Base-by-base conservation (phyloP, 2,888 invertebrate species). In the Boloria euphrosyne region DNA sequence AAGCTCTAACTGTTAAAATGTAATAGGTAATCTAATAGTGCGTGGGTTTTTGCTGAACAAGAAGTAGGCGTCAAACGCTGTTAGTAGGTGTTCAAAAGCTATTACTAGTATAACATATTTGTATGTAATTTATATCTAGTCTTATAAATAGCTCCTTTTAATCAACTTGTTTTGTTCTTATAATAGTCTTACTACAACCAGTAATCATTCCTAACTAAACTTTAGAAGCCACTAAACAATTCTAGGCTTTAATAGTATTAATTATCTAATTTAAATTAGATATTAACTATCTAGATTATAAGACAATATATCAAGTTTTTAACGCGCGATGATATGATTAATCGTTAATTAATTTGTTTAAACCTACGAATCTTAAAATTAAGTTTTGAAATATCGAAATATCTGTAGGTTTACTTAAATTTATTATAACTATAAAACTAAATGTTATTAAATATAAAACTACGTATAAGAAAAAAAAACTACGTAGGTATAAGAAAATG, bases 31-130 rank as follows among this genome's bases (percentile, higher is more conserved):
- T n/a, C 50, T 62, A 50, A 64, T 53, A 62, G 46, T 53, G 67
- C 69, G 69, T 69, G 67, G 69, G 69, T 55, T 67, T 69, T 49
- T 47, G 47, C 27, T 50, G 52, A 17, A 49, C 43, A 16, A 3
- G 63, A 57, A 57, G 53, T 66, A 61, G 64, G 62, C 62, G 65
- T 46, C 59, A 14, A 59, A n/a, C n/a, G n/a, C n/a, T n/a, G n/a
- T n/a, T n/a, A n/a, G n/a, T n/a, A n/a, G n/a, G n/a, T n/a, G n/a
- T n/a, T n/a, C n/a, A n/a, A n/a, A 49, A 50, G 18, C 17, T 59
- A 27, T 59, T 31, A 27, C 17, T 59, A 22, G 47, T 31, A 27
- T 47, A n/a, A 22, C n/a, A n/a, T 46, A 57, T 57, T 46, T 57
- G 46, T 50, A 38, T 59, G 49, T 50, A 49, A 49, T 59, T 49